Percentiles rank a stretch among this genome's conserved stretches.
Conservation (phyloP, 1,140 invertebrate species). For the Melanaphis sacchari region DNA sequence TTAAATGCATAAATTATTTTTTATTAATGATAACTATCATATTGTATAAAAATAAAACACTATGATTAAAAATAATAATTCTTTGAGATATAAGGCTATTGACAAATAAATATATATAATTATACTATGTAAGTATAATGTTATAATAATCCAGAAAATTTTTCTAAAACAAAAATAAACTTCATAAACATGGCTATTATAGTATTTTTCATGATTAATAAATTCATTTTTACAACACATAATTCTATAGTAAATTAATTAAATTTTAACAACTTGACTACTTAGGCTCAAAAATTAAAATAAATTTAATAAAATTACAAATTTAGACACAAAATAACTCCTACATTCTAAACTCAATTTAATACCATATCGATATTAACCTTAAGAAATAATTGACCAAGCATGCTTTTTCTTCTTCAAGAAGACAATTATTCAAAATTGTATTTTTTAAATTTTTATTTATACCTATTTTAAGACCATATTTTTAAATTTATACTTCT, state of each 20-base stretch:
- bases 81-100: not conserved
- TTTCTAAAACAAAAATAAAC: not conserved
- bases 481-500: too few relatives aligned
- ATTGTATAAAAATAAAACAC: not conserved
- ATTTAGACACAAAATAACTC: not conserved
- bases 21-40: slow-evolving; percentile 1
- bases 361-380: too few relatives aligned
- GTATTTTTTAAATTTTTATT: too few relatives aligned
- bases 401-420: too few relatives aligned
- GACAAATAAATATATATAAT: not conserved
- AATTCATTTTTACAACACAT: not conserved
- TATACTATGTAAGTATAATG: too few relatives aligned
- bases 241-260: not conserved
- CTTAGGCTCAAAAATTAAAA: not conserved
- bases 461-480: too few relatives aligned
- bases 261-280: not conserved
- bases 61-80: not conserved
- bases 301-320: not conserved
- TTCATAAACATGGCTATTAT: not conserved
- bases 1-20: slow-evolving; percentile 3
- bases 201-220: not conserved
- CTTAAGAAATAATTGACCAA: too few relatives aligned
- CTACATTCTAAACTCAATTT: not conserved
- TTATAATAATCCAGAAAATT: not conserved
- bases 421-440: too few relatives aligned